A percentile compares a stretch with the other conserved stretches of the same genome.
Conservation (phyloP, 2,888 invertebrate species). For the Chymomyza fuscimana region DNA sequence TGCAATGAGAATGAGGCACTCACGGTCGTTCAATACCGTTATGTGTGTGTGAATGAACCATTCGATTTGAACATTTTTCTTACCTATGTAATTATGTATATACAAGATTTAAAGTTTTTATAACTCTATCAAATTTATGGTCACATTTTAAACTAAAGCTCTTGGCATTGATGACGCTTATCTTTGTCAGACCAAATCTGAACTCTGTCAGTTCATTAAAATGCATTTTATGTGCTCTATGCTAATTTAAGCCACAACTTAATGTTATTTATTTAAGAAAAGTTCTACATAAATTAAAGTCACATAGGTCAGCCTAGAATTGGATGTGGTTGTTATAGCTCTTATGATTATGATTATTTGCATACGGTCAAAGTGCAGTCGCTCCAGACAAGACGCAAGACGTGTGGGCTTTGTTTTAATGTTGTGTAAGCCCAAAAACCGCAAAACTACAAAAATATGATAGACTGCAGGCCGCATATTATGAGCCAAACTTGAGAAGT, state of each 20-base stretch:
- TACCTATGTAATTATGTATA: too few species aligned
- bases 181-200: background rate
- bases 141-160: background rate
- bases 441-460: background rate
- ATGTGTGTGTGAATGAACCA: constrained; percentile 25
- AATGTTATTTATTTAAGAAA: background rate
- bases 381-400: constrained; percentile 2
- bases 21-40: constrained; percentile 53
- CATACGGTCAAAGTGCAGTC: constrained; percentile 8
- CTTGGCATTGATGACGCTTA: background rate
- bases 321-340: background rate
- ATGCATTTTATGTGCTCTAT: constrained; percentile 9
- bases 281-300: constrained; percentile 18
- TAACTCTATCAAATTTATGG: constrained; percentile 59
- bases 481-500: background rate
- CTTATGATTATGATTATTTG: constrained; percentile 10
- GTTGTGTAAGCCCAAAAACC: background rate
- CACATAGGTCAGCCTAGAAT: constrained; percentile 5
- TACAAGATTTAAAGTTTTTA: constrained; percentile 46
- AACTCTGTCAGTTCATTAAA: constrained; percentile 3
- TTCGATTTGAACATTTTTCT: constrained; percentile 24
- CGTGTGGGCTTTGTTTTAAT: constrained; percentile 3
- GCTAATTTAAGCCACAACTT: constrained; percentile 8
- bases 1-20: constrained; percentile 63
- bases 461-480: too few species aligned